Percentiles rank a stretch among this genome's conserved stretches.
phyloP scores from a whole-genome alignment of 2,113 vertebrate species.

The Burhinus oedicnemus region DNA sequence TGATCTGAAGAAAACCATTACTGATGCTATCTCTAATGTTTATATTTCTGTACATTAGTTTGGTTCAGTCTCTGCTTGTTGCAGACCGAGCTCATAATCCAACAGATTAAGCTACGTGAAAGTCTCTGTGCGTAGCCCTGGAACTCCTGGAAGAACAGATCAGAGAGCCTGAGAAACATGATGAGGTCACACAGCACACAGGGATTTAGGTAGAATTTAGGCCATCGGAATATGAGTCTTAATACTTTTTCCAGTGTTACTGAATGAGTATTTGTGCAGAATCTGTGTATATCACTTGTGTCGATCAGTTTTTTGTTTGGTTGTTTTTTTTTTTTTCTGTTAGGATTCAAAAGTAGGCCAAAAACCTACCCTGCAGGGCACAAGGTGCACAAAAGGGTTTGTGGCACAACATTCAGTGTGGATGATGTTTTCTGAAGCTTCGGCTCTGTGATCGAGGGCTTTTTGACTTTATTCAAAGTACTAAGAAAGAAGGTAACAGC shows the following conservation, averaged over 20 bases:
- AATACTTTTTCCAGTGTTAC: neutral
- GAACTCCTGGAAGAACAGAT: neutral
- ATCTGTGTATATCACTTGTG: neutral
- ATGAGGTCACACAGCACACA: neutral
- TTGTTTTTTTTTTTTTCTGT: neutral
- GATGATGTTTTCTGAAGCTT: neutral
- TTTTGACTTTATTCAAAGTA: neutral
- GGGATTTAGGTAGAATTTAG: neutral
- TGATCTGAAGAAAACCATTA: neutral
- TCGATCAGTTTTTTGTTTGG: neutral
- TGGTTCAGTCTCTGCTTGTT: neutral
- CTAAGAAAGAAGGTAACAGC: neutral
- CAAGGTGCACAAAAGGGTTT: accelerated
- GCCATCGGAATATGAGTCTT: neutral
- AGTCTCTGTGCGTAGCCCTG: neutral
- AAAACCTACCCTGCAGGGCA: neutral
- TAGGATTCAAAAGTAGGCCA: neutral
- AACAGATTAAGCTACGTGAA: neutral
- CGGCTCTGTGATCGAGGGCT: neutral
- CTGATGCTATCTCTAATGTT: neutral
- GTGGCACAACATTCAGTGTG: neutral
- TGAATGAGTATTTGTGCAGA: neutral
- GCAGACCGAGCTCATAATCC: neutral
- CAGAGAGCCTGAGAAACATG: neutral
- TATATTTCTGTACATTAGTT: neutral